Base-by-base conservation (phyloP, 2,797 vertebrate species). In the Lophotriccus pileatus region DNA sequence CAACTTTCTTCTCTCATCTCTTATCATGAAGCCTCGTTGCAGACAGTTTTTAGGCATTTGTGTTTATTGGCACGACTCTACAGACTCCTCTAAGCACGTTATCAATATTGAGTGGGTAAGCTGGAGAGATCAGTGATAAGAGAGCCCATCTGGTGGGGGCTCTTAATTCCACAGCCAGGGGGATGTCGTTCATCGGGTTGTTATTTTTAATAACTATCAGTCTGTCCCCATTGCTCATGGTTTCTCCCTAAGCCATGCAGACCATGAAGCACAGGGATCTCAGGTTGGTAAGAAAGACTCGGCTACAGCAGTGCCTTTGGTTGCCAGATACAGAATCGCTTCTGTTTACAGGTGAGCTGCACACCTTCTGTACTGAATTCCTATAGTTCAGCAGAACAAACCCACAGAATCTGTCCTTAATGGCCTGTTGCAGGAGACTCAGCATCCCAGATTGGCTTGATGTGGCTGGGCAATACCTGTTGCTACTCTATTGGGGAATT, bases 11-110 rank as follows among this genome's bases (percentile, higher is more conserved):
- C 67, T 91, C 73, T 73, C 66, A 41, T 78, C 36, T 60, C 39
- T 81, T 90, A 79, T 88, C 49, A 9, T 6, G 60, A 95, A 84
- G 41, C 78, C 94, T 95, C 50, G 30, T 34, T 91, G 63, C 55
- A 73, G 90, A 44, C 52, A 90, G 69, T 41, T 94, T 87, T 94
- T 79, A 93, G 89, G 55, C 59, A 27, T 69, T 67, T 84, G 41
- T 64, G 62, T 86, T 93, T 90, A 84, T 78, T 94, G 80, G 85
- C 36, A 53, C 47, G 14, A 47, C 78, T 89, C 84, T 84, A 59
- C 66, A 74, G 84, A 78, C 90, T 85, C 59, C 70, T 92, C 87
- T 80, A 52, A 66, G 63, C n/a, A 14, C 13, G 37, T 63, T 91
- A 91, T 73, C 58, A 34, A 55, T 82, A 72, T n/a, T 53, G 64